Evolutionary conservation across 2,888 invertebrate genomes (phyloP).

Genomic region (Pandemis cinnamomeana): DNA sequence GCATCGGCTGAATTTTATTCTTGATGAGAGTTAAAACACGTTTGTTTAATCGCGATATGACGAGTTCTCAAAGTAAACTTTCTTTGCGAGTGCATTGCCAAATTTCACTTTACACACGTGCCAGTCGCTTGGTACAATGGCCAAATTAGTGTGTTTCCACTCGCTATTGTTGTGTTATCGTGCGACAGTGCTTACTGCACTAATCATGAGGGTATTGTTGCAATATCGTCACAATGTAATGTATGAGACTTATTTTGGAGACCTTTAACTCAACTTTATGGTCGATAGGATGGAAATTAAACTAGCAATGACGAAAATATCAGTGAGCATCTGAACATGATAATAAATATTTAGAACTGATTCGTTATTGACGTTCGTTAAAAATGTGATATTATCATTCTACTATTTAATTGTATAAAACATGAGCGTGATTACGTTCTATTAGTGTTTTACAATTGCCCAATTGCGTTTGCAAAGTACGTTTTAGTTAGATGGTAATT

Average conservation of each 20-base stretch:
- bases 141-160: constrained; percentile 65
- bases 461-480: neutral
- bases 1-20: constrained; percentile 47
- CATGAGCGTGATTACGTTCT: neutral
- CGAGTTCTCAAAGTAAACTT: constrained; percentile 70
- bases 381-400: neutral
- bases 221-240: constrained; percentile 29
- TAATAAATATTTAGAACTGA: too few species aligned
- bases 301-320: too few species aligned
- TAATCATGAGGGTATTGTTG: constrained; percentile 47
- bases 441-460: neutral
- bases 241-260: constrained; percentile 15
- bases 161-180: constrained; percentile 62
- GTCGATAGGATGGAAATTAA: neutral
- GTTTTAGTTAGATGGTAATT: constrained; percentile 9
- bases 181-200: constrained; percentile 53
- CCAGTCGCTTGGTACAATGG: constrained; percentile 66
- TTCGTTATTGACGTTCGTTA: too few species aligned
- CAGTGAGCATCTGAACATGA: too few species aligned
- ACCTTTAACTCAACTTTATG: constrained; percentile 2
- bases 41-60: constrained; percentile 72
- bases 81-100: constrained; percentile 77
- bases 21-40: constrained; percentile 58
- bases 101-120: constrained; percentile 73
- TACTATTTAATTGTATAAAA: neutral